Evolutionary conservation across 2,888 invertebrate genomes (phyloP).

Genomic region (Philhelius pedissequus): DNA sequence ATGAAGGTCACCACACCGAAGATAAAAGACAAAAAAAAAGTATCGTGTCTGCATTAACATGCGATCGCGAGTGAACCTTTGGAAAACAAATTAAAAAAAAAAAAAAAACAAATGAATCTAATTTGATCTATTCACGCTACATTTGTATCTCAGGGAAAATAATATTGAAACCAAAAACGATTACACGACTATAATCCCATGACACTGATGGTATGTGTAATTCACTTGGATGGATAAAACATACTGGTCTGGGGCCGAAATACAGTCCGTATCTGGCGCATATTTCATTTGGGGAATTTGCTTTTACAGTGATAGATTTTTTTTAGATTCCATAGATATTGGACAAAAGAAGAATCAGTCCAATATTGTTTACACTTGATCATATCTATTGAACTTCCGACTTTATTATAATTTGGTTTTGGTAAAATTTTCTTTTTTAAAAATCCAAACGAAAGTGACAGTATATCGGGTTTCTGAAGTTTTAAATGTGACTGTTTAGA

Average conservation of each 20-base stretch:
- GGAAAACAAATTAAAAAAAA: neutral
- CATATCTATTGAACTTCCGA: too few species aligned
- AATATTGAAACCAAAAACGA: neutral
- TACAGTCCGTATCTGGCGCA: neutral
- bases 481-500: too few species aligned
- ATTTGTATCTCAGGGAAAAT: conserved; percentile 7
- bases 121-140: conserved; percentile 62
- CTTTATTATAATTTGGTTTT: too few species aligned
- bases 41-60: conserved; percentile 14
- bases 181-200: neutral
- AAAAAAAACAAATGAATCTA: conserved; percentile 12
- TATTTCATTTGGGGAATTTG: neutral
- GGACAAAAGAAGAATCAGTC: too few species aligned
- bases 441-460: too few species aligned
- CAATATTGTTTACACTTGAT: too few species aligned
- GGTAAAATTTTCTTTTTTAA: too few species aligned
- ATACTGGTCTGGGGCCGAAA: neutral
- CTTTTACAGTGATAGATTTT: neutral
- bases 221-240: conserved; percentile 35
- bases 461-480: too few species aligned
- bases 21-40: neutral
- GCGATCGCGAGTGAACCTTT: conserved; percentile 26
- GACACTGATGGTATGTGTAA: conserved; percentile 34
- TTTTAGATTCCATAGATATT: too few species aligned
- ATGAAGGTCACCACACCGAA: conserved; percentile 57